Percentiles rank a stretch among this genome's conserved stretches.
These are phyloP conservation scores for Tuta absoluta DNA, from an alignment of 2,888 invertebrate genomes.

Conservation along the genomic window DNA sequence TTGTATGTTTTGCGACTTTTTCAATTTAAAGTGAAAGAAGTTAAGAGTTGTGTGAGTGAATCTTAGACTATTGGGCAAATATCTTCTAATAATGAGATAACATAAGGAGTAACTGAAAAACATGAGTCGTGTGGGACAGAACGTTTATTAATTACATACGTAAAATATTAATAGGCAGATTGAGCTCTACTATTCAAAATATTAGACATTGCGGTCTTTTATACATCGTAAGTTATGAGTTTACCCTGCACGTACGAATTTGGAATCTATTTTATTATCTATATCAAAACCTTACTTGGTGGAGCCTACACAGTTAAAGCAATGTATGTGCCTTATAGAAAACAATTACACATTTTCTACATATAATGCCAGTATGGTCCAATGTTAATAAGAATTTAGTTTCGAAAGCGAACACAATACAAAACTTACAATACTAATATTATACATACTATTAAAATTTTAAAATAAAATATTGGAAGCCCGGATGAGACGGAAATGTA, in stretches of 20 bases:
- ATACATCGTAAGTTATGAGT: conserved; percentile 46
- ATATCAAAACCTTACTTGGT: conserved; percentile 54
- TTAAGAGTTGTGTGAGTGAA: too few species aligned
- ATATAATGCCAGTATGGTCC: conserved; percentile 35
- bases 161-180: conserved; percentile 53
- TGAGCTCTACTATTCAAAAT: conserved; percentile 52
- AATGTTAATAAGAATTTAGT: conserved; percentile 32
- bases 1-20: too few species aligned
- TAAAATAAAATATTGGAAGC: conserved; percentile 27
- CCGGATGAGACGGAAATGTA: conserved; percentile 16
- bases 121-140: conserved; percentile 39
- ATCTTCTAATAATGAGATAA: neutral
- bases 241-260: conserved; percentile 78
- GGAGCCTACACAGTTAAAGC: conserved; percentile 48
- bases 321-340: conserved; percentile 35
- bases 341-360: conserved; percentile 38
- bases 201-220: conserved; percentile 48
- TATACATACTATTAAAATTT: conserved; percentile 27
- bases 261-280: conserved; percentile 63
- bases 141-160: conserved; percentile 52
- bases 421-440: conserved; percentile 30
- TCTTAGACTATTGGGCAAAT: too few species aligned
- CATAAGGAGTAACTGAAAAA: conserved; percentile 2
- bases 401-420: conserved; percentile 34
- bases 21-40: too few species aligned